phyloP scores from a whole-genome alignment of 2,797 vertebrate species.

The Lutjanus argentimaculatus region DNA sequence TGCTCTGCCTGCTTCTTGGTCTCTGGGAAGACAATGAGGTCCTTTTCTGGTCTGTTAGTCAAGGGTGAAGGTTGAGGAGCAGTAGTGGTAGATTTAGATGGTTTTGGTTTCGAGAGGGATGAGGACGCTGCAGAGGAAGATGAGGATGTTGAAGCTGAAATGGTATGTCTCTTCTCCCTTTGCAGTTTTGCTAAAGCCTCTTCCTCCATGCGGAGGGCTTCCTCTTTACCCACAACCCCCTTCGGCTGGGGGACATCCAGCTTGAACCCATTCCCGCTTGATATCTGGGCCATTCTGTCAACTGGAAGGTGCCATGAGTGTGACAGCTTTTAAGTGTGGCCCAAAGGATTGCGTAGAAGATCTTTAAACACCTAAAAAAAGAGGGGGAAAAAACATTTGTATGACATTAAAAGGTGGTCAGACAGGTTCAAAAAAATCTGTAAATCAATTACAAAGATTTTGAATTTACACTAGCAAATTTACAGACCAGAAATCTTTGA shows the following conservation, averaged over 20 bases:
- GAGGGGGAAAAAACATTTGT: neutral
- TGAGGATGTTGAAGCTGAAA: constrained; percentile 72
- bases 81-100: constrained; percentile 60
- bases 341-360: constrained; percentile 29
- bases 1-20: constrained; percentile 86
- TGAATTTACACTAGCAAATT: neutral
- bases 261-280: constrained; percentile 93
- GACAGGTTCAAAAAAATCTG: neutral
- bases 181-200: constrained; percentile 96
- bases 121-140: constrained; percentile 65
- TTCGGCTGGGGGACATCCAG: constrained; percentile 87
- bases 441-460: neutral
- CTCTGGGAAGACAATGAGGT: constrained; percentile 98
- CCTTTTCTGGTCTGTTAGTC: constrained; percentile 88
- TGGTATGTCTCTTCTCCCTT: constrained; percentile 87
- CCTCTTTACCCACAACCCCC: constrained; percentile 95
- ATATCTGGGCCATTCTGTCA: constrained; percentile 96
- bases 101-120: constrained; percentile 62
- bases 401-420: constrained; percentile 6
- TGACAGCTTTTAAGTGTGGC: constrained; percentile 51
- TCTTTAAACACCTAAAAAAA: constrained; percentile 82
- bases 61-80: constrained; percentile 78
- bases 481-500: neutral
- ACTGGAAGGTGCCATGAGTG: constrained; percentile 86
- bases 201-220: constrained; percentile 98